Evolutionary conservation across 1,140 invertebrate species (phyloP), one percentile per base, ranked within the genome.

Genomic region (Octopus bimaculoides): DNA sequence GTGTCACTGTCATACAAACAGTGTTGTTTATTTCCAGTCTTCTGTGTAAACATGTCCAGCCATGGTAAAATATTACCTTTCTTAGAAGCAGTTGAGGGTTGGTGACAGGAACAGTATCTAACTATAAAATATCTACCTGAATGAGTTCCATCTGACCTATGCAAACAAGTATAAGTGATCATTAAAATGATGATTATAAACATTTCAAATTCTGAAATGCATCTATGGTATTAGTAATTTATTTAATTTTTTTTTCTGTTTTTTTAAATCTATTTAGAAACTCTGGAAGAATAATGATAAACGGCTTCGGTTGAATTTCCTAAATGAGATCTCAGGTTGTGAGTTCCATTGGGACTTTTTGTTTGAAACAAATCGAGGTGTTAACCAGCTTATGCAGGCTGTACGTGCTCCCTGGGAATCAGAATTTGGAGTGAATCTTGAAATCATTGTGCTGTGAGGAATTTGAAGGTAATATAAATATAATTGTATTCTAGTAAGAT

Each of bases 381-480:
- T 84, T 0, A 79, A 85, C 20, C 82, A 80, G 71, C 81, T 89
- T 56, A 81, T 89, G 4, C 80, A 86, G 54, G 81, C 86, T 3
- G 81, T 89, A 53, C 83, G 81, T 56, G 83, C 83, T 54, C 86
- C 88, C 2, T 89, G 88, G 88, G 84, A 86, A 56, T 77, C 78
- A 77, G 86, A 84, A 78, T 89, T 88, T 84, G 86, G 84, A 20
- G 86, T 89, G 12, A 83, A 86, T 17, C 79, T 88, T 74, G 87
- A 87, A 73, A 78, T 88, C 69, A 41, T 2, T 41, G 26, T 41
- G 26, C 26, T 41, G 26, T 41, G 26, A 41, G 26, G 26, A 41
- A 41, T 41, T 41, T 41, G 26, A 41, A 41, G 26, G 26, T 41
- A 41, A 41, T 41, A 41, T 41, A 41, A 41, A 41, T 41, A 41